Percentiles rank a stretch among this genome's conserved stretches.
These are phyloP conservation scores for Dermatophagoides farinae DNA, from an alignment of 1,140 invertebrate genomes.

Conservation along the genomic window DNA sequence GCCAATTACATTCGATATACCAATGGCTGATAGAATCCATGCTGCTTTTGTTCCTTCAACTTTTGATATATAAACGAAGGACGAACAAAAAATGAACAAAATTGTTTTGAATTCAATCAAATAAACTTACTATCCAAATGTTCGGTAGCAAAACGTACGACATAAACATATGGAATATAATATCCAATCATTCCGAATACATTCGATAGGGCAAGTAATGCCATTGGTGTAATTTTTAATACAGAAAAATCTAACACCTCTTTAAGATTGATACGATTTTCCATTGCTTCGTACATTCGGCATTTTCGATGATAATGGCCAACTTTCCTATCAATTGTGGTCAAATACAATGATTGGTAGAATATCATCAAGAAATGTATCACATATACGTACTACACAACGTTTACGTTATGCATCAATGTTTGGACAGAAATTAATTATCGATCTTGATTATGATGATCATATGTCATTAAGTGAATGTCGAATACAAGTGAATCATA, in stretches of 20 bases:
- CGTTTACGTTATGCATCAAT: constrained; percentile 41
- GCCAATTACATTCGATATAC: constrained; percentile 30
- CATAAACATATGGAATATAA: constrained; percentile 83
- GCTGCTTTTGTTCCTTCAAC: constrained; percentile 41
- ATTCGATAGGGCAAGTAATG: constrained; percentile 80
- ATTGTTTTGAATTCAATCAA: background rate
- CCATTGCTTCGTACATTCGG: background rate
- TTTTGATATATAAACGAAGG: background rate
- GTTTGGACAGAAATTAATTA: constrained; percentile 47
- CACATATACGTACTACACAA: constrained; percentile 35
- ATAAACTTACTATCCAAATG: constrained; percentile 30
- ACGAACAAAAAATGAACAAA: background rate
- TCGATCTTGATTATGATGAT: constrained; percentile 57
- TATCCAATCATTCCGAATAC: constrained; percentile 80
- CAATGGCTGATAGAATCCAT: constrained; percentile 67
- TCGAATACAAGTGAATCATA: constrained; percentile 48
- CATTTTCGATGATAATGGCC: constrained; percentile 14
- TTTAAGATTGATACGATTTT: background rate
- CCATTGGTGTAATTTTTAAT: constrained; percentile 45
- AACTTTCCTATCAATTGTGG: constrained; percentile 36
- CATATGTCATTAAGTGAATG: constrained; percentile 46
- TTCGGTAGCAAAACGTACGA: constrained; percentile 43
- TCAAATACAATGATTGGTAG: constrained; percentile 42
- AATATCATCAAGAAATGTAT: constrained; percentile 40
- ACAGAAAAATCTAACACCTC: constrained; percentile 7